Base-by-base conservation (phyloP, 2,888 invertebrate genomes). In the Amphipyra berbera region DNA sequence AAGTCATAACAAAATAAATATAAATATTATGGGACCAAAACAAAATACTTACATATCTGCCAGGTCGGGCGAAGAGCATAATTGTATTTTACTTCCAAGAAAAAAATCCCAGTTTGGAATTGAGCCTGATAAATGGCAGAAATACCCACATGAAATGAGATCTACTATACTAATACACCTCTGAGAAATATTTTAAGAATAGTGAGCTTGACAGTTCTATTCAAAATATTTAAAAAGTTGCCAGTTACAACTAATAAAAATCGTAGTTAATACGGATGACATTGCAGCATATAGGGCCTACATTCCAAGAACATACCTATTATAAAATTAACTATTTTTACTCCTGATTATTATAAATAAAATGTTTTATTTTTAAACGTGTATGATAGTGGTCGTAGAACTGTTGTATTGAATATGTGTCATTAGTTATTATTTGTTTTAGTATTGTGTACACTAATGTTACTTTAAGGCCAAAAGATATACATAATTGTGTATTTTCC, bases 401-500 rank as follows among this genome's bases (percentile, higher is more conserved):
- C 92, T 94, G 94, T 94, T 94, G 94, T 94, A 94, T 90, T 84
- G 86, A 87, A 67, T 50, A 84, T 89, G 88, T 92, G 85, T 88
- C 88, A 86, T 89, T 91, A 91, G 91, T 86, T 89, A 88, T 69
- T 68, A 68, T 69, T 84, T 85, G 85, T 89, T 89, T 85, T 87
- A 89, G 86, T 90, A 91, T 90, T 90, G 86, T 90, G 77, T 91
- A 90, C 90, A 92, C 92, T 93, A 92, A 93, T 94, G 90, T 90
- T 91, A 91, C 85, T 87, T 80, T 93, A 93, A 91, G 93, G 93
- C 93, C 93, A 93, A 94, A 94, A 91, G 90, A 93, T 93, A 94
- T 93, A 94, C 93, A 93, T 91, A 88, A 90, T 87, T 92, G 92
- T 94, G 93, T 94, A 94, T 93, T 94, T 93, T 91, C n/a, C 82